Conservation (phyloP, 2,888 invertebrate species). For the Mesochorus sp. region DNA sequence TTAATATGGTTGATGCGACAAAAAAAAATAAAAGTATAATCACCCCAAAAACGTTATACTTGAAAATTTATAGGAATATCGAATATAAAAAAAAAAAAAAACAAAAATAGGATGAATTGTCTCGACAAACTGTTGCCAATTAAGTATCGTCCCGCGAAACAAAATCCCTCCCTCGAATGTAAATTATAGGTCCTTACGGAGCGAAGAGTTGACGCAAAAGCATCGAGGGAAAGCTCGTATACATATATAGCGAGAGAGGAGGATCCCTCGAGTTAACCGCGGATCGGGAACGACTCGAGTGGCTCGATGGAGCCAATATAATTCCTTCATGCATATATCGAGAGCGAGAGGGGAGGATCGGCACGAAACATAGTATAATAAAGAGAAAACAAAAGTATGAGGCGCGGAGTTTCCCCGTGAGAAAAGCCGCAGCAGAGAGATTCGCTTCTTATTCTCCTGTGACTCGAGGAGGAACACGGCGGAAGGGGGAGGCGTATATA, state of each 20-base stretch:
- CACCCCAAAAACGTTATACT: too few relatives aligned
- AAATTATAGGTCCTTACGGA: too few relatives aligned
- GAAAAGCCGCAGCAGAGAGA: constrained; percentile 34
- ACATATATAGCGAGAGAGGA: constrained; percentile 7
- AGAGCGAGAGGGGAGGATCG: neutral
- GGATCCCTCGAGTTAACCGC: constrained; percentile 48
- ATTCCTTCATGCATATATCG: constrained; percentile 26
- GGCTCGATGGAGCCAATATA: constrained; percentile 54
- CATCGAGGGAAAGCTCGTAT: neutral
- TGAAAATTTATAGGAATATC: too few relatives aligned
- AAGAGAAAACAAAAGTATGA: neutral
- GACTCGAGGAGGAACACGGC: constrained; percentile 10
- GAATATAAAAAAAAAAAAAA: too few relatives aligned
- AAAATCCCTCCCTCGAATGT: neutral
- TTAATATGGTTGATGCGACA: too few relatives aligned
- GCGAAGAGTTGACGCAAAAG: too few relatives aligned
- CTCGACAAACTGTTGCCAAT: too few relatives aligned
- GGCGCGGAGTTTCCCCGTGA: constrained; percentile 33
- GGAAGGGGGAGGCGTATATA: neutral
- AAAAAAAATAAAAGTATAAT: too few relatives aligned
- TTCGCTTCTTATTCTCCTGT: constrained; percentile 1
- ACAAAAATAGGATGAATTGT: neutral
- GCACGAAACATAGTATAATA: neutral
- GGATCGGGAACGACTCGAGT: constrained; percentile 52
- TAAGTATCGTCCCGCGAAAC: neutral